These are phyloP conservation scores for Halictus rubicundus DNA, from an alignment of 1,140 invertebrate genomes.

Conservation along the genomic window DNA sequence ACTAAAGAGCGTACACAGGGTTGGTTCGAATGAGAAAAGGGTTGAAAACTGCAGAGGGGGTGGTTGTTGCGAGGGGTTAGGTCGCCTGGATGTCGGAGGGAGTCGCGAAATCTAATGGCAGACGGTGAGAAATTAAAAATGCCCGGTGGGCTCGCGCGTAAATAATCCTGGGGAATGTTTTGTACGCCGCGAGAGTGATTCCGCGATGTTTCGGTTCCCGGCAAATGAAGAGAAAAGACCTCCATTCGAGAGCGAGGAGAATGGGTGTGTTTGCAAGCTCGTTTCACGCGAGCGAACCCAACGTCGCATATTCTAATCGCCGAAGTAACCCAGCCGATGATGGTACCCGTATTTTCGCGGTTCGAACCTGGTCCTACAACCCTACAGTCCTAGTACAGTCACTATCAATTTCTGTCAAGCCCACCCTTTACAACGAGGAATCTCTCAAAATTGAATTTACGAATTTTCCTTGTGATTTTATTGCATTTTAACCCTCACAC, in stretches of 20 bases:
- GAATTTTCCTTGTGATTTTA: too few relatives aligned
- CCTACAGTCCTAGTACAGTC: too few relatives aligned
- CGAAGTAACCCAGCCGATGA: conserved; percentile 20
- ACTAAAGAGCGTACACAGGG: neutral
- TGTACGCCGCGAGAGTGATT: conserved; percentile 11
- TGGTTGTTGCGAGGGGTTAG: neutral
- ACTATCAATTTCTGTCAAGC: too few relatives aligned
- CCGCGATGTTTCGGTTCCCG: conserved; percentile 17
- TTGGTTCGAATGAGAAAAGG: neutral
- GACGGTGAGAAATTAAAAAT: conserved; percentile 46
- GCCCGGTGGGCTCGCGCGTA: neutral
- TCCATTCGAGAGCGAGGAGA: neutral
- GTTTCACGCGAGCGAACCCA: conserved; percentile 3
- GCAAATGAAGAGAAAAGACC: conserved; percentile 5
- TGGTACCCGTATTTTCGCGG: neutral
- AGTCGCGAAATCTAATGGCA: conserved; percentile 31
- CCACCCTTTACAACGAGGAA: too few relatives aligned
- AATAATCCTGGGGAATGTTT: conserved; percentile 38
- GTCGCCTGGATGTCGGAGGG: neutral
- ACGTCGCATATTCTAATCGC: neutral
- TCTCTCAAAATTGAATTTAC: too few relatives aligned
- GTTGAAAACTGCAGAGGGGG: neutral
- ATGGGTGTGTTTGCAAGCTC: conserved; percentile 1
- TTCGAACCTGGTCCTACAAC: neutral
- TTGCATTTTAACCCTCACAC: too few relatives aligned